Conservation (phyloP, 2,888 invertebrate species). For the Saturnia japonica region DNA sequence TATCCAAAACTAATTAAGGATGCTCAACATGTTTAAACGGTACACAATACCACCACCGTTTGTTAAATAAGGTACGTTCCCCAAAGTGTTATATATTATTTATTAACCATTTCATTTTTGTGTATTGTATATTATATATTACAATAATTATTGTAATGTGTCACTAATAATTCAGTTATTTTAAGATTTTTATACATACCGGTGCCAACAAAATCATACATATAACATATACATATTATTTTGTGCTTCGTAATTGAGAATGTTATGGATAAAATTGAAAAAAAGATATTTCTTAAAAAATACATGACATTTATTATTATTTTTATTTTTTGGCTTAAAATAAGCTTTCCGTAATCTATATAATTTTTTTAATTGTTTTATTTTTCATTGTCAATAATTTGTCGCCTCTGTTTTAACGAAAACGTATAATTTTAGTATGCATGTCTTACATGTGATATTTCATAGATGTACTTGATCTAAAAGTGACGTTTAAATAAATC, state of each 20-base stretch:
- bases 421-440: slow-evolving; percentile 42
- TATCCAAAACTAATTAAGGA: slow-evolving; percentile 81
- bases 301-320: slow-evolving; percentile 2
- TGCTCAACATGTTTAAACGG: slow-evolving; percentile 79
- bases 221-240: slow-evolving; percentile 31
- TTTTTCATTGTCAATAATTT: slow-evolving; percentile 45
- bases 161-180: slow-evolving; percentile 57
- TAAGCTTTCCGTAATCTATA: slow-evolving; percentile 64
- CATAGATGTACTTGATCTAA: background rate
- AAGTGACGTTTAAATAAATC: background rate
- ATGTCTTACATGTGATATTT: slow-evolving; percentile 15
- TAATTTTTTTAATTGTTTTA: slow-evolving; percentile 45
- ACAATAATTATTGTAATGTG: slow-evolving; percentile 63
- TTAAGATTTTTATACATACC: slow-evolving; percentile 50
- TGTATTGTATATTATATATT: slow-evolving; percentile 70
- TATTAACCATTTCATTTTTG: slow-evolving; percentile 59
- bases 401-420: slow-evolving; percentile 50
- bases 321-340: slow-evolving; percentile 23
- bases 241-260: slow-evolving; percentile 53
- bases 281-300: slow-evolving; percentile 51
- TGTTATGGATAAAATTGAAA: slow-evolving; percentile 71
- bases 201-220: slow-evolving; percentile 62
- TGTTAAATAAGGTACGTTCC: slow-evolving; percentile 78
- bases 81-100: slow-evolving; percentile 63
- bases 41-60: slow-evolving; percentile 78